Conservation (phyloP, 2,888 invertebrate genomes). For the Drosophila bunnanda region DNA sequence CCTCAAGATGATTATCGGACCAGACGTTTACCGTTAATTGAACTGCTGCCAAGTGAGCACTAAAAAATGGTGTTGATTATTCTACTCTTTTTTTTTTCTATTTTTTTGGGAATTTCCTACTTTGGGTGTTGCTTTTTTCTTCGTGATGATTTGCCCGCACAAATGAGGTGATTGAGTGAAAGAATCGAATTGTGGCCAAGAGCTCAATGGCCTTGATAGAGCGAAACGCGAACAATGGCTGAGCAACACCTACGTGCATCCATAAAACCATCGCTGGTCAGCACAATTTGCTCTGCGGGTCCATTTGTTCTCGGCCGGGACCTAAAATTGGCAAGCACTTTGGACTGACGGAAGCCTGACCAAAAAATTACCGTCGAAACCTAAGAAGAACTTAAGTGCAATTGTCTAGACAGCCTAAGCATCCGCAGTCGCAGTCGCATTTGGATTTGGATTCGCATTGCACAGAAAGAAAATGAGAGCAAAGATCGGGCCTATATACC, state of each 20-base stretch:
- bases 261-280: constrained; percentile 23
- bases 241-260: constrained; percentile 63
- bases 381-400: constrained; percentile 48
- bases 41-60: constrained; percentile 54
- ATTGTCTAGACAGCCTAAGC: constrained; percentile 53
- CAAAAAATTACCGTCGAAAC: constrained; percentile 47
- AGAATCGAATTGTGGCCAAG: constrained; percentile 41
- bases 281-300: constrained; percentile 55
- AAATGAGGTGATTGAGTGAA: constrained; percentile 40
- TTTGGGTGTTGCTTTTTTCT: constrained; percentile 3
- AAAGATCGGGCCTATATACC: too few relatives aligned
- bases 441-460: constrained; percentile 11
- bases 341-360: constrained; percentile 50
- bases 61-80: constrained; percentile 26
- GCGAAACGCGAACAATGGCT: constrained; percentile 39
- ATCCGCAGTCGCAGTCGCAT: constrained; percentile 27
- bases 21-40: constrained; percentile 72
- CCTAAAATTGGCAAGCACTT: constrained; percentile 55
- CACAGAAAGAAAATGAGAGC: background rate
- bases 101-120: constrained; percentile 11
- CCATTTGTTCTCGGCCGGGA: constrained; percentile 60
- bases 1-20: constrained; percentile 60
- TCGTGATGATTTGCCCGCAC: constrained; percentile 12
- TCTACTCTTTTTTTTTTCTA: constrained; percentile 4
- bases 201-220: constrained; percentile 62